Evolutionary conservation across 2,113 vertebrate species (phyloP).

Genomic region (Deroptyus accipitrinus): DNA sequence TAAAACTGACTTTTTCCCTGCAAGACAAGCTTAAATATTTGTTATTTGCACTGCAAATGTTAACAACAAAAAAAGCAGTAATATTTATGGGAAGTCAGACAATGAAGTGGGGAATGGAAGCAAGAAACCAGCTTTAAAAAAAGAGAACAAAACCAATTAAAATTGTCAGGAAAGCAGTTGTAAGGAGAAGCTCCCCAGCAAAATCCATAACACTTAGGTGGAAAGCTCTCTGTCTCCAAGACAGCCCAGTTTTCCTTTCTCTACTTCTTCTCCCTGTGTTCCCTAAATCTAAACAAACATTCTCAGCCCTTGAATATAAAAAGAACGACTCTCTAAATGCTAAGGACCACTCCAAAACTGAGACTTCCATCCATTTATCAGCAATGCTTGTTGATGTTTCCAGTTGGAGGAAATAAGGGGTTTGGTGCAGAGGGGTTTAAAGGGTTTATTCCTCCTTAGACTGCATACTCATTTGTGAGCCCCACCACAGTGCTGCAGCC

Average conservation of each 20-base stretch:
- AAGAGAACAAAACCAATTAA: not conserved
- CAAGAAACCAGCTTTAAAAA: not conserved
- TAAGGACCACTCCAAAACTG: not conserved
- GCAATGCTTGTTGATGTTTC: not conserved
- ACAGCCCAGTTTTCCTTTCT: not conserved
- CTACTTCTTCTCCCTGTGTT: not conserved
- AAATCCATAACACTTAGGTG: not conserved
- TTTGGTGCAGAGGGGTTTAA: rapidly evolving
- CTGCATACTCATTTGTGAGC: rapidly evolving
- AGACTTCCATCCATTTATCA: not conserved
- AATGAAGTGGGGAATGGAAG: not conserved
- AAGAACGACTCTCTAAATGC: not conserved
- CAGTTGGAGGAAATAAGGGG: not conserved
- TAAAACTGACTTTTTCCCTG: not conserved
- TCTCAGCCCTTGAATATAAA: not conserved
- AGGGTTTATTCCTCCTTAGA: not conserved
- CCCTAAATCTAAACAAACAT: not conserved
- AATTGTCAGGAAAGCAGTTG: not conserved
- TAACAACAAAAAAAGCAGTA: not conserved
- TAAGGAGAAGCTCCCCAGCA: not conserved
- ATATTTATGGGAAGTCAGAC: not conserved
- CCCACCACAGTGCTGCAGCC: not conserved
- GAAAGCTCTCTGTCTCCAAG: not conserved
- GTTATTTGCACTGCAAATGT: not conserved
- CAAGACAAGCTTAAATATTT: not conserved